Evolutionary conservation across 2,113 vertebrate genomes (phyloP), one percentile per base, ranked within the genome.

Genomic region (Bucco capensis): DNA sequence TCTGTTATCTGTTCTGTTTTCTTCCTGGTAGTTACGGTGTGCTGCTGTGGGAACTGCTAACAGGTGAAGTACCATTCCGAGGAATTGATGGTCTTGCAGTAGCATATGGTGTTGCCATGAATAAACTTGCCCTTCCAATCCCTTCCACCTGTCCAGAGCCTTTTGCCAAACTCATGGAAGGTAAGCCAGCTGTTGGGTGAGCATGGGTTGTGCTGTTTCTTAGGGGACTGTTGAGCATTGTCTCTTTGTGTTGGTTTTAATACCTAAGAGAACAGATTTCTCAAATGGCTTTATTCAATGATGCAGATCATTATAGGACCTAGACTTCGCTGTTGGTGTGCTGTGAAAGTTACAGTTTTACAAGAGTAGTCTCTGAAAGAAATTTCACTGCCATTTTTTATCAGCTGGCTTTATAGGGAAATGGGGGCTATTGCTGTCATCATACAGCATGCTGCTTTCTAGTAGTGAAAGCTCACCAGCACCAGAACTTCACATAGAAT

Each of bases 61-160:
- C 99, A 1, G 99, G 99, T 22, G 99, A 99, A 90, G 99, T 99
- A 58, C 99, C 99, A 2, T 99, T 99, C 94, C 98, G 99, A 85
- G 99, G 98, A 31, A 99, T 99, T 18, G 99, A 99, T 91, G 97
- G 98, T 35, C 98, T 99, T 30, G 99, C 99, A 0, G 99, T 99
- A 60, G 99, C 99, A 5, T 99, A 99, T 0, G 99, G 99, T 35
- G 99, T 99, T 83, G 99, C 99, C 19, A 99, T 99, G 99, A 99
- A 99, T 96, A 99, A 99, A 91, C 97, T 99, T 44, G 98, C 99
- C n/a, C 97, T 99, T 95, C 99, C 99, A 46, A 97, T 99, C 86
- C 99, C 99, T 77, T 98, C 98, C n/a, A 99, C 99, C 0, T 99
- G 99, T 84, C 99, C 99, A 15, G 98, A 99, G 75, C 98, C 98